These are phyloP conservation scores for Ictalurus punctatus DNA, from an alignment of 2,113 vertebrate species.

Conservation along the genomic window DNA sequence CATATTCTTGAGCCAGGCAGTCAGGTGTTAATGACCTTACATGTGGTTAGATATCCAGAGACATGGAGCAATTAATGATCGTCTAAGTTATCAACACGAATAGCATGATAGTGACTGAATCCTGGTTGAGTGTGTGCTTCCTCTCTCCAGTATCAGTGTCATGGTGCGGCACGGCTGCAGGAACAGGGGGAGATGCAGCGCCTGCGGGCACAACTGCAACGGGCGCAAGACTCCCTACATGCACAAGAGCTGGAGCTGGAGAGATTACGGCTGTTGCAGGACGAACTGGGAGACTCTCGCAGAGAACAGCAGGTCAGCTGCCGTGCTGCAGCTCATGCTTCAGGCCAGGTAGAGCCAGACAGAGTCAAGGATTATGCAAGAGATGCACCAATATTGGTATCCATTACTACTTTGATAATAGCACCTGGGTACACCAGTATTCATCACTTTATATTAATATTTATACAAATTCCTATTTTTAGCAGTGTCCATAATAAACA, in stretches of 20 bases:
- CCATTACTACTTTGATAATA: background rate
- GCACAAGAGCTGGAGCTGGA: slow-evolving; percentile 83
- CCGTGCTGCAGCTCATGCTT: slow-evolving; percentile 31
- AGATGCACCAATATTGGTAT: background rate
- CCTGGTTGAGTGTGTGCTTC: background rate
- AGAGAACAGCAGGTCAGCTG: slow-evolving; percentile 76
- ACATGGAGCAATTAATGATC: background rate
- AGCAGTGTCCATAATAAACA: background rate
- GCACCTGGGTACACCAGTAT: background rate
- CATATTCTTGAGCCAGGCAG: background rate
- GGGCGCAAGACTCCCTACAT: slow-evolving; percentile 77
- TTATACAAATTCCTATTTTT: background rate
- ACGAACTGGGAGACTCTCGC: slow-evolving; percentile 73
- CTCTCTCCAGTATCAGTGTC: slow-evolving; percentile 66
- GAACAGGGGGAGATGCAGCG: slow-evolving; percentile 81
- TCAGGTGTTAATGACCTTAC: background rate
- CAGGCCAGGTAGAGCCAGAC: slow-evolving; percentile 36
- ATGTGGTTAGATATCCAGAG: background rate
- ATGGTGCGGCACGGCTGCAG: slow-evolving; percentile 69
- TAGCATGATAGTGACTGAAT: background rate
- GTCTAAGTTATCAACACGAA: background rate
- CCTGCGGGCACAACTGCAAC: slow-evolving; percentile 77
- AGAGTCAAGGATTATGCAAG: background rate
- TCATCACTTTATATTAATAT: background rate
- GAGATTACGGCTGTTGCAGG: slow-evolving; percentile 75